Evolutionary conservation across 1,140 invertebrate genomes (phyloP), one percentile per base, ranked within the genome.

Genomic region (Lineus longissimus): DNA sequence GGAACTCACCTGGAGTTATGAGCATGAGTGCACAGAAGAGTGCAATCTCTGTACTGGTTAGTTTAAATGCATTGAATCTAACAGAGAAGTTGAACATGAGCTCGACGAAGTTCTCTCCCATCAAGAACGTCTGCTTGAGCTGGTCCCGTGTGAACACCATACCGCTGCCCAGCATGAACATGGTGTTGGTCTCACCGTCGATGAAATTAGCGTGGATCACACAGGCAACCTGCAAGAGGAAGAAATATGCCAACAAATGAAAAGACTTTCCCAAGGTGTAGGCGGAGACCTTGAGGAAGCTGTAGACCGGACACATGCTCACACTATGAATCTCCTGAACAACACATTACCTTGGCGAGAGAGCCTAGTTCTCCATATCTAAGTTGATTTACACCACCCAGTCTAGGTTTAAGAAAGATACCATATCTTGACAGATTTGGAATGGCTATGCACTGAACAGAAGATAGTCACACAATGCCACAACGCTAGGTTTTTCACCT

Each of bases 11-110:
- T 40, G 94, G 88, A 7, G 94, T 92, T 69, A 98, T 95, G 61
- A 98, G 88, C 1, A 97, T 94, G 55, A 97, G 90, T 60, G 94
- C 92, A 83, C 92, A 95, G 84, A 97, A 98, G 0, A 98, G 84
- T 30, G 92, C 94, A 62, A 97, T 88, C 77, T 98, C 94, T 30
- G 92, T 89, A 78, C 98, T 94, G 2, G 89, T 89, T 54, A 98
- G 83, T 73, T 90, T 87, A 79, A 98, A 88, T 6, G 89, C 88
- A 81, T 97, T 97, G 81, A 98, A 91, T 68, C 95, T 87, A 73
- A 95, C 92, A 64, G 94, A 94, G 79, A 98, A 95, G 79, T 97
- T 95, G 80, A 98, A 97, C 85, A 97, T 95, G 62, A 94, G 95
- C 77, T 98, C 95, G 79, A 97, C 92, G 43, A 98, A 89, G 80